These are phyloP conservation scores for Caenorhabditis latens DNA, from an alignment of 1,140 invertebrate genomes.

Conservation along the genomic window DNA sequence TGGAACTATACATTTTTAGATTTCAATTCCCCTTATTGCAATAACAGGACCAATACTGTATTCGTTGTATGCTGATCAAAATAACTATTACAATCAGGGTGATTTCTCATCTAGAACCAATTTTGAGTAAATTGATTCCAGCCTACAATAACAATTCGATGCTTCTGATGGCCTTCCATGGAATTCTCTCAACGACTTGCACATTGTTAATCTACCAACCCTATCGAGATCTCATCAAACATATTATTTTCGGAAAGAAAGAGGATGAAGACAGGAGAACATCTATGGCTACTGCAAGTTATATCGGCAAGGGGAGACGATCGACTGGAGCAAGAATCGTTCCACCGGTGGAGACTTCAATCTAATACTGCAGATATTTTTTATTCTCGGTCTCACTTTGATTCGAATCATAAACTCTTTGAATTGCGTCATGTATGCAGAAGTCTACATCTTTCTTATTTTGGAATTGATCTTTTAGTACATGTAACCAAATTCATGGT, in stretches of 20 bases:
- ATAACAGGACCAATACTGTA: background rate
- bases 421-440: too few relatives aligned
- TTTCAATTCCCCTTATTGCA: slow-evolving; percentile 6
- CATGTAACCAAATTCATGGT: too few relatives aligned
- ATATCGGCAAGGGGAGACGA: background rate
- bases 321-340: background rate
- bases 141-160: slow-evolving; percentile 18
- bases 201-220: slow-evolving; percentile 22
- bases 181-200: background rate
- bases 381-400: too few relatives aligned
- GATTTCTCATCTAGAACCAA: background rate
- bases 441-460: too few relatives aligned
- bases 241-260: background rate
- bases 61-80: background rate
- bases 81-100: slow-evolving; percentile 28
- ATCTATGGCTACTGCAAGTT: background rate
- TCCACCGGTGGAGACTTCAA: background rate
- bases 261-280: background rate
- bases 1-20: background rate
- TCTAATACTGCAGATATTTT: background rate
- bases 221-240: slow-evolving; percentile 4
- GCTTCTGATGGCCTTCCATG: background rate
- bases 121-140: background rate
- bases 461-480: too few relatives aligned
- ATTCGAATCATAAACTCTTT: too few relatives aligned